A percentile compares a stretch with the other conserved stretches of the same genome.
Conservation (phyloP, 2,113 vertebrate species). For the Ammodytes marinus region DNA sequence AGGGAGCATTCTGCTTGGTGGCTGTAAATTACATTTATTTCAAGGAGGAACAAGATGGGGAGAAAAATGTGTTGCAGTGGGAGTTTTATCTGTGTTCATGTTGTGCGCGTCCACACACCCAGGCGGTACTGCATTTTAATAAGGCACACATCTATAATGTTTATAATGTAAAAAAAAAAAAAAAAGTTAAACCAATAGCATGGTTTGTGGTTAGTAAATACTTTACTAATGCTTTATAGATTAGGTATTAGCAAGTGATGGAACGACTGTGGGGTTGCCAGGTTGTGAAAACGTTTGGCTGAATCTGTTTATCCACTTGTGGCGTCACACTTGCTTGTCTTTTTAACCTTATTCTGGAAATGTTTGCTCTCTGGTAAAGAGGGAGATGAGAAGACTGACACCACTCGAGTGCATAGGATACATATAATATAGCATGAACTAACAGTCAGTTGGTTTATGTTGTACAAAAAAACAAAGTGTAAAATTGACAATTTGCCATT, state of each 20-base stretch:
- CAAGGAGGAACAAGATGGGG: constrained; percentile 33
- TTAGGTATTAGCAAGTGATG: background rate
- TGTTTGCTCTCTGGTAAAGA: background rate
- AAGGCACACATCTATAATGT: background rate
- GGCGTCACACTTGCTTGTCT: background rate
- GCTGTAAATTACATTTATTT: constrained; percentile 75
- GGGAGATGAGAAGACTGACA: background rate
- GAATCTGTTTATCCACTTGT: background rate
- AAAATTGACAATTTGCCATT: background rate
- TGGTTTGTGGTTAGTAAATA: constrained; percentile 2
- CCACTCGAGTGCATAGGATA: background rate
- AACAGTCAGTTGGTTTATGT: background rate
- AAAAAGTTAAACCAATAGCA: background rate
- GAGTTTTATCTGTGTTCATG: constrained; percentile 39
- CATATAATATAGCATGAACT: background rate
- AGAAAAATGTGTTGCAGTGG: constrained; percentile 33
- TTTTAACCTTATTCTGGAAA: background rate
- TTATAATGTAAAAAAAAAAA: too few relatives aligned
- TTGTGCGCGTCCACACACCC: constrained; percentile 35
- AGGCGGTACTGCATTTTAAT: background rate
- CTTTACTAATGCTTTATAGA: background rate
- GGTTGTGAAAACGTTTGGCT: background rate
- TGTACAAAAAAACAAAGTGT: background rate
- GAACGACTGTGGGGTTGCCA: background rate
- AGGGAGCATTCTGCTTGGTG: constrained; percentile 52